A percentile compares a stretch with the other conserved stretches of the same genome.
Evolutionary conservation across 2,113 vertebrate genomes (phyloP).

Genomic region (Ailurus styani): DNA sequence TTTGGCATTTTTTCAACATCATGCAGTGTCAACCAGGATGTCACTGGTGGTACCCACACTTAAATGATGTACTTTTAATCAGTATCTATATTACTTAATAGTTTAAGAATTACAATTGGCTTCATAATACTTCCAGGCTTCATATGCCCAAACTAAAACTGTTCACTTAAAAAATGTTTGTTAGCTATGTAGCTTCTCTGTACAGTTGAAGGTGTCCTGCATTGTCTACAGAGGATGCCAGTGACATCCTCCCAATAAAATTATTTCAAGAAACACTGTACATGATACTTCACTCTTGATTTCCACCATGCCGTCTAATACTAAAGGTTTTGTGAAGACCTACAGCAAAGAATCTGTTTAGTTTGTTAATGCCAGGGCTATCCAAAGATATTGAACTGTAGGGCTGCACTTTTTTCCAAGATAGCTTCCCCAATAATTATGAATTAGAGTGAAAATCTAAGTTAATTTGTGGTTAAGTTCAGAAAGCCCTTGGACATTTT

Average conservation of each 20-base stretch:
- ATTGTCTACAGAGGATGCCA: not conserved
- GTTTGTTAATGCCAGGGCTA: not conserved
- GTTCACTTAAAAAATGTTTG: not conserved
- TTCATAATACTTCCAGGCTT: not conserved
- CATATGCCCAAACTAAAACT: not conserved
- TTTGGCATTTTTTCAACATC: not conserved
- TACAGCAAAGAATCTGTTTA: not conserved
- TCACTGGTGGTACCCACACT: not conserved
- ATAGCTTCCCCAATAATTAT: not conserved
- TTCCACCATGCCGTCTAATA: not conserved
- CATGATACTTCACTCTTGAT: not conserved
- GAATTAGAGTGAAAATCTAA: not conserved
- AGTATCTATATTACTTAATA: not conserved
- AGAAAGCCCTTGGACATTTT: not conserved
- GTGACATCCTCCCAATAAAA: not conserved
- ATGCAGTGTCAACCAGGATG: not conserved
- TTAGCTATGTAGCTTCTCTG: not conserved
- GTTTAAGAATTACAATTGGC: not conserved
- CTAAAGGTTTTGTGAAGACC: not conserved
- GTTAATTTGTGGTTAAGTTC: not conserved
- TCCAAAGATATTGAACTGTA: not conserved
- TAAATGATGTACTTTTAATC: not conserved
- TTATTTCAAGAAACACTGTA: not conserved
- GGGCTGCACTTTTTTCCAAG: not conserved
- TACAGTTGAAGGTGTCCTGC: not conserved